phyloP scores from a whole-genome alignment of 2,113 vertebrate species.

The Psammodynastes pulverulentus region DNA sequence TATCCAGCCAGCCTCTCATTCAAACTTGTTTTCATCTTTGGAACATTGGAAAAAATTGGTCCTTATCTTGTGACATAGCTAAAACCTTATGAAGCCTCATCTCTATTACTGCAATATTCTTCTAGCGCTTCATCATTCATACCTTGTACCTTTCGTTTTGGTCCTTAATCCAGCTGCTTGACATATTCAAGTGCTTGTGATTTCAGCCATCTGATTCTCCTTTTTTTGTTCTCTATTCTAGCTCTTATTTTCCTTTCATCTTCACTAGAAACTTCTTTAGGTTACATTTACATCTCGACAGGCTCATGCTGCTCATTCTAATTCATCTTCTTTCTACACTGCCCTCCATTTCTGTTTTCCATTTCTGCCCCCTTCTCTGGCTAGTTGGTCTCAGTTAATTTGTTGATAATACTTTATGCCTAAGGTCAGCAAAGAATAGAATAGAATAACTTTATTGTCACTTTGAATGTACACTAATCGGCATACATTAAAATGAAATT shows the following conservation, averaged over 20 bases:
- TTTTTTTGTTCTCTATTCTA: neutral
- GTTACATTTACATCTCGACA: neutral
- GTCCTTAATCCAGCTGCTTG: neutral
- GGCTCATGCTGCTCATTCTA: neutral
- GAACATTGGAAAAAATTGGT: neutral
- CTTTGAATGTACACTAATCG: too few relatives aligned
- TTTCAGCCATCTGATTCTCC: neutral
- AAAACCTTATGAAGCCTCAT: neutral
- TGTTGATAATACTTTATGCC: neutral
- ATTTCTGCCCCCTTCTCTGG: neutral
- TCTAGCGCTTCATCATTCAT: neutral
- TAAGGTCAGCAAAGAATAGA: neutral
- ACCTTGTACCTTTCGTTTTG: neutral
- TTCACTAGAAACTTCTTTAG: neutral
- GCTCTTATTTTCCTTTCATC: slow-evolving; percentile 14
- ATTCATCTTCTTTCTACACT: neutral
- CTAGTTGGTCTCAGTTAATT: neutral
- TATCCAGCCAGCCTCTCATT: neutral
- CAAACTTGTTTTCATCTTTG: slow-evolving; percentile 1
- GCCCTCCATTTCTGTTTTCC: neutral
- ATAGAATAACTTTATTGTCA: too few relatives aligned
- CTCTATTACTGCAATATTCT: neutral
- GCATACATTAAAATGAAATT: too few relatives aligned
- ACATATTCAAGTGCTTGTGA: slow-evolving; percentile 1
- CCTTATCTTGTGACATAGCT: neutral